Base-by-base conservation (phyloP, 2,797 vertebrate species). In the Gambusia yucatana region DNA sequence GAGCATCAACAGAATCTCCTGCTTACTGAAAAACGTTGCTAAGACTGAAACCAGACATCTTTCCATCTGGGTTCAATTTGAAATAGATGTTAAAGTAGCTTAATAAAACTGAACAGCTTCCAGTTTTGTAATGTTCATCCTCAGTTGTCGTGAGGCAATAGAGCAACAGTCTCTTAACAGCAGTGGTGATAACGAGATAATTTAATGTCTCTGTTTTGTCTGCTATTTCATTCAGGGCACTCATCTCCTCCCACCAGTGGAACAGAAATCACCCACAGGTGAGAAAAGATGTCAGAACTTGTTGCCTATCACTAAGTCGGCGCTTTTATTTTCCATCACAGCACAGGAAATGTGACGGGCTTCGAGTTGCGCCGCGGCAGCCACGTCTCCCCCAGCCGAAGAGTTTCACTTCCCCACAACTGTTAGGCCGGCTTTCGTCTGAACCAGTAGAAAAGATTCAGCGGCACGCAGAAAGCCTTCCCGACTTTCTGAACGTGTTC, bases 1-100 rank as follows among this genome's bases (percentile, higher is more conserved):
- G 13, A 83, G 89, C 83, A 91, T 90, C 90, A 90, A 92, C 91
- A 92, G 91, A 95, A 89, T 94, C 91, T 84, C 92, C 87, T 87
- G 55, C 39, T 87, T 76, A 89, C 83, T 74, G 75, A 88, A 79
- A 79, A 87, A 83, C 13, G 5, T n/a, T n/a, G 9, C 46, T 41
- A 50, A 69, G n/a, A 83, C 59, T 25, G 72, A 75, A 88, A 87
- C 72, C 11, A n/a, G n/a, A 57, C 55, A 22, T 43, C 70, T 85
- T 86, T 86, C 75, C 79, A 73, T 74, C 44, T 55, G 1, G 76
- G 78, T 85, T 84, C 88, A 44, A 71, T 47, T 70, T 57, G 7
- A 83, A 80, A 82, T 46, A 44, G 76, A 73, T 5, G 6, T 83
- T 44, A n/a, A 13, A 77, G 33, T 28, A 1, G 67, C 39, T 79